Conservation (phyloP, 2,797 vertebrate species). For the Halcyon badia region DNA sequence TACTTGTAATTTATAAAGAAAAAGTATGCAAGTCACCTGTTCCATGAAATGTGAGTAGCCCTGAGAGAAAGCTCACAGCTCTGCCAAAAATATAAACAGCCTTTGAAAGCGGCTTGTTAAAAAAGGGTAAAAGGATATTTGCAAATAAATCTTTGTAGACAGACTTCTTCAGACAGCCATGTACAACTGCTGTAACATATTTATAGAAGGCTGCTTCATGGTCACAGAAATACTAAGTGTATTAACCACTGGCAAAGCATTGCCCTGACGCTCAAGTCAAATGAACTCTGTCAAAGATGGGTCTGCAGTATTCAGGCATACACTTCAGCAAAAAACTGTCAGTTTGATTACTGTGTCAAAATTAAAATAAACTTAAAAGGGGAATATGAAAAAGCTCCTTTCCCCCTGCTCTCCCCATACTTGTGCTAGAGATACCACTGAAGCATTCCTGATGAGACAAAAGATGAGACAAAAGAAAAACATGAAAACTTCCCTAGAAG, state of each 20-base stretch:
- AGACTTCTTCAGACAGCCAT: slow-evolving; percentile 28
- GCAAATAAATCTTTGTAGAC: slow-evolving; percentile 62
- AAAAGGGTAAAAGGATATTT: slow-evolving; percentile 45
- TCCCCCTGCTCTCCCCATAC: neutral
- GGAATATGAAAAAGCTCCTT: neutral
- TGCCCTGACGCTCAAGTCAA: neutral
- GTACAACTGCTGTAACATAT: slow-evolving; percentile 40
- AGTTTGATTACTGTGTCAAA: neutral
- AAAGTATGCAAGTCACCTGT: slow-evolving; percentile 51
- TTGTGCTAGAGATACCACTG: neutral
- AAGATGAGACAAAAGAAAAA: neutral
- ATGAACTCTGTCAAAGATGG: neutral
- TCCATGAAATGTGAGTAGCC: slow-evolving; percentile 49
- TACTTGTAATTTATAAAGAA: slow-evolving; percentile 51
- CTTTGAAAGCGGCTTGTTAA: slow-evolving; percentile 54
- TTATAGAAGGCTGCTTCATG: slow-evolving; percentile 59
- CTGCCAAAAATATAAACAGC: slow-evolving; percentile 51
- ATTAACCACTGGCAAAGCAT: neutral
- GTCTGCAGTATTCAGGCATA: neutral
- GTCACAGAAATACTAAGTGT: slow-evolving; percentile 25
- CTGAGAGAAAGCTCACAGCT: neutral
- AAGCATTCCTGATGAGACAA: too few species aligned
- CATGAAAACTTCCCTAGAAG: neutral
- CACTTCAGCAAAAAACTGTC: neutral
- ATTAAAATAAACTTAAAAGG: neutral